Evolutionary conservation across 64 coral and sea anemone species (phyloP), one percentile per base, ranked within the genome.

Genomic region (Porites lutea): DNA sequence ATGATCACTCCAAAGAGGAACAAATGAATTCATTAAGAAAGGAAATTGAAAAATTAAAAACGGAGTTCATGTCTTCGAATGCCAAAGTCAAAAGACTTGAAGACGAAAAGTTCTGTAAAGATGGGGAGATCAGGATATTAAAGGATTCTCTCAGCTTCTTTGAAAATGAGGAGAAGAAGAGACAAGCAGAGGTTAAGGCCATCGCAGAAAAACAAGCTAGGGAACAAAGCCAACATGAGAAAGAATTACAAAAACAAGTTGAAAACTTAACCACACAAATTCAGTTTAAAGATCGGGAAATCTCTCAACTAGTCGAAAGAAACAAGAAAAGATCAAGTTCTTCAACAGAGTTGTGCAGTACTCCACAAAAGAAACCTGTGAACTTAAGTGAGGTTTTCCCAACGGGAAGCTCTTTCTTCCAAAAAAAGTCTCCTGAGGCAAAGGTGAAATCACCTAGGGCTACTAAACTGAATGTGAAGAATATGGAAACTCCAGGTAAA

Each of bases 201-300:
- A 64, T 88, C 13, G 81, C 91, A 61, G 88, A 94, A 8, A 64
- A 94, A 50, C 92, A 82, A 18, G 20, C 61, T 2, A 87, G 61
- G 54, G 92, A 94, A 79, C 83, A 93, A 76, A 87, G 66, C 46
- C 75, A 94, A n/a, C 84, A 46, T 46, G 88, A 97, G 50, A 97
- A 91, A 77, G 92, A 93, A 91, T 86, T 91, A 55, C 37, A 75
- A 70, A 97, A 94, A 72, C 92, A 94, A 77, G 81, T 97, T 82
- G 92, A 97, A 18, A 92, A 90, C 22, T 88, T 97, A 71, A 94
- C 76, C 16, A 94, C 95, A 23, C 81, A 90, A 53, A 54, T 97
- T 13, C 74, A 74, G 8, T 97, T 97, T 43, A 90, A 97, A 91
- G 95, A 97, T 80, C 92, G 87, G 64, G 95, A 97, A 94, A 93